Evolutionary conservation across 2,888 invertebrate species (phyloP).

Genomic region (Malthinus seriepunctatus): DNA sequence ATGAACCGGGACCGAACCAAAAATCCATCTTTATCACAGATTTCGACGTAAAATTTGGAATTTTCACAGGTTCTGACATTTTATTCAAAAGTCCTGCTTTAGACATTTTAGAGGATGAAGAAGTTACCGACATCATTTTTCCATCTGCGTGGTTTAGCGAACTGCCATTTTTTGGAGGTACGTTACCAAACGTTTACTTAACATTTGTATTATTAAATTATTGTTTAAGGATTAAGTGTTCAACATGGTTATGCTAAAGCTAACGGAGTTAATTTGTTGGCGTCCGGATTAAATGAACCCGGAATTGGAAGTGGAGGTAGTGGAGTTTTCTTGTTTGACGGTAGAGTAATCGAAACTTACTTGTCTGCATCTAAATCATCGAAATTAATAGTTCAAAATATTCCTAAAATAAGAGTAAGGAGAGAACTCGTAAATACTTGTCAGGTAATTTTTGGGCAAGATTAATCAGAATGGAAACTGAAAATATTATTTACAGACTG

Average conservation of each 20-base stretch:
- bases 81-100: slow-evolving; percentile 73
- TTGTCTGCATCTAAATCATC: slow-evolving; percentile 29
- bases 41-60: slow-evolving; percentile 78
- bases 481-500: slow-evolving; percentile 5
- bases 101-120: slow-evolving; percentile 44
- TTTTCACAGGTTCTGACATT: slow-evolving; percentile 83
- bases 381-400: slow-evolving; percentile 30
- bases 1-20: slow-evolving; percentile 57
- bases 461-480: not conserved
- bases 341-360: slow-evolving; percentile 31
- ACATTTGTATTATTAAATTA: not conserved
- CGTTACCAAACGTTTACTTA: slow-evolving; percentile 14
- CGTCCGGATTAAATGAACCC: slow-evolving; percentile 35
- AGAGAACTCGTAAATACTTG: slow-evolving; percentile 1
- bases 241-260: slow-evolving; percentile 41
- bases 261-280: slow-evolving; percentile 38
- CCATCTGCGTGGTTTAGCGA: slow-evolving; percentile 83
- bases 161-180: slow-evolving; percentile 74
- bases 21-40: slow-evolving; percentile 68
- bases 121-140: slow-evolving; percentile 64
- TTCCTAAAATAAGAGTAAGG: slow-evolving; percentile 24
- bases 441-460: slow-evolving; percentile 19
- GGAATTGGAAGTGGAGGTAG: slow-evolving; percentile 34
- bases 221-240: slow-evolving; percentile 7
- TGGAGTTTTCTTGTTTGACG: slow-evolving; percentile 37